Base-by-base conservation (phyloP, 53 echinoderm and acorn worm genomes). In the Holothuria leucospilota region DNA sequence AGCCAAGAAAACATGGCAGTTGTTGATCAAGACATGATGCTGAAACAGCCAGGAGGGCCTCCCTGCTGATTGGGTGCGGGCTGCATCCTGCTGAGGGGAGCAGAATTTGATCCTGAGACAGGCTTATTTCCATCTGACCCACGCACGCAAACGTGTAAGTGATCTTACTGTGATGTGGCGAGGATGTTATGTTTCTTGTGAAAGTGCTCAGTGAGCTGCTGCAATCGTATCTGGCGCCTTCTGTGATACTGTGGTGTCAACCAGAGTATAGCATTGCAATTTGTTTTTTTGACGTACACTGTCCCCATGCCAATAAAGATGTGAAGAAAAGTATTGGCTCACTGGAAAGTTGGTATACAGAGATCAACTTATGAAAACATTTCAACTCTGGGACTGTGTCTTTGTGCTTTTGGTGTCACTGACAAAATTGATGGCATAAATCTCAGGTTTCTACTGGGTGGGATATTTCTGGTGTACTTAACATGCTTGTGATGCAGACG, bases 81-180 rank as follows among this genome's bases (percentile, higher is more conserved):
- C 21, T 49, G 52, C 75, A 26, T 75, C 75, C 75, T 26, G 51
- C 75, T 75, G 75, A 52, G 75, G 75, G 25, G 51, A 75, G 75
- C 20, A 52, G 75, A 75, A 75, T 52, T 49, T 75, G 75, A 75
- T 75, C 75, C 75, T 25, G 51, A 51, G 52, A 49, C 75, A 52
- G 34, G 75, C 20, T 52, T 51, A 52, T 21, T 52, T 75, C 75
- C 34, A 49, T 39, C 23, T 75, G 75, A 75, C 75, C 75, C 52
- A 75, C 28, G 25, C 75, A 75, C 51, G 75, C 75, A 75, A 75
- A 75, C 52, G 25, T 75, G 75, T 51, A 75, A 75, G 24, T 51
- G 75, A 75, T 75, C 75, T 39, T 24, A 26, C 75, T 49, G 25
- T 75, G 75, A 51, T 21, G 25, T 21, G n/a, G 75, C 53, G 26